A percentile compares a stretch with the other conserved stretches of the same genome.
These are phyloP conservation scores for Drosophila leontia DNA, from an alignment of 1,140 invertebrate genomes.

Conservation along the genomic window DNA sequence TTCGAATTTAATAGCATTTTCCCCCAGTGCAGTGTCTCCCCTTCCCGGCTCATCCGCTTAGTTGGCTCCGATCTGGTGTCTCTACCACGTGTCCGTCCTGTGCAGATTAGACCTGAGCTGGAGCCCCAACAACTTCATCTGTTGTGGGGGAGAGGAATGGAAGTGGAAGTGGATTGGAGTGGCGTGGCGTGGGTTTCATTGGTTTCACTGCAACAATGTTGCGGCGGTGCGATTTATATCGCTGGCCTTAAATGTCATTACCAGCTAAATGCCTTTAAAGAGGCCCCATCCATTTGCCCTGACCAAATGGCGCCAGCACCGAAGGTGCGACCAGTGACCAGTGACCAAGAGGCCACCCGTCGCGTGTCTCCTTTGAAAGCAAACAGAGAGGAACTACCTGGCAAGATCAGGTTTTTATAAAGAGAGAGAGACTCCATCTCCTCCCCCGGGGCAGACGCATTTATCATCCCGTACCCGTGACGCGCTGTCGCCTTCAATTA, in stretches of 20 bases:
- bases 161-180: not conserved
- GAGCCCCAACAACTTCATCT: conserved; percentile 43
- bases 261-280: conserved; percentile 78
- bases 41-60: conserved; percentile 8
- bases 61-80: conserved; percentile 27
- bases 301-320: conserved; percentile 56
- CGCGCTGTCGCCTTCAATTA: conserved; percentile 78
- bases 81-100: conserved; percentile 37
- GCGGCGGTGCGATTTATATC: conserved; percentile 49
- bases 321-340: conserved; percentile 39
- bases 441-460: conserved; percentile 53
- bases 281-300: conserved; percentile 62
- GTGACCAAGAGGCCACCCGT: conserved; percentile 24
- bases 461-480: conserved; percentile 66
- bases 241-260: conserved; percentile 71
- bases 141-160: not conserved
- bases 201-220: conserved; percentile 53
- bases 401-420: conserved; percentile 31
- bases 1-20: conserved; percentile 2
- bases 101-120: conserved; percentile 21
- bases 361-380: conserved; percentile 13
- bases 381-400: conserved; percentile 6
- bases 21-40: conserved; percentile 7
- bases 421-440: not conserved
- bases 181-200: conserved; percentile 12